A percentile compares a stretch with the other conserved stretches of the same genome.
Evolutionary conservation across 1,140 invertebrate genomes (phyloP).

Genomic region (Conus betulinus): DNA sequence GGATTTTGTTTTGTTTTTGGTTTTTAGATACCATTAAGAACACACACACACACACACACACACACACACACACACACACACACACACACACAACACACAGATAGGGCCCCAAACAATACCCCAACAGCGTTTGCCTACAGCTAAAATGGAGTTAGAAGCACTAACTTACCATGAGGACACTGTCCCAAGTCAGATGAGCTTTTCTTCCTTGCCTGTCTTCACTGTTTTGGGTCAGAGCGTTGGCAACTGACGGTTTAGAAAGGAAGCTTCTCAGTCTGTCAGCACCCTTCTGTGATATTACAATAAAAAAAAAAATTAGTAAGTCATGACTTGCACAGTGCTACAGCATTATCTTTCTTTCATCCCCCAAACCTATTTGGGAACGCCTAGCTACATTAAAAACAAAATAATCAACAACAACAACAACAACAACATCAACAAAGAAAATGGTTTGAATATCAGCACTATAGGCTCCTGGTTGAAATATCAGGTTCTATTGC

Average conservation of each 20-base stretch:
- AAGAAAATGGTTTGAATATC: no score
- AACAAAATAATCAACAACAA: no score
- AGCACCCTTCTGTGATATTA: constrained; percentile 51
- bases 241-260: constrained; percentile 45
- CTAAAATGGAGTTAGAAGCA: not conserved
- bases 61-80: not conserved
- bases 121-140: not conserved
- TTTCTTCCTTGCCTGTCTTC: constrained; percentile 31
- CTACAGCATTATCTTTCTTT: no score
- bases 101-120: no score
- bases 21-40: not conserved
- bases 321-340: no score
- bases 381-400: no score
- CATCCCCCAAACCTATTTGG: no score
- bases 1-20: no score
- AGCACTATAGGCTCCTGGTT: no score
- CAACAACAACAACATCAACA: no score
- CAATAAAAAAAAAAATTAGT: not conserved
- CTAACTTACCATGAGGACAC: constrained; percentile 48
- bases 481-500: no score
- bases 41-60: not conserved
- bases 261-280: constrained; percentile 51
- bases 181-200: constrained; percentile 51
- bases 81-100: not conserved
- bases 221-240: constrained; percentile 46